Percentiles rank a stretch among this genome's conserved stretches.
phyloP scores from a whole-genome alignment of 2,888 invertebrate species.

The Ceratothoa steindachneri region DNA sequence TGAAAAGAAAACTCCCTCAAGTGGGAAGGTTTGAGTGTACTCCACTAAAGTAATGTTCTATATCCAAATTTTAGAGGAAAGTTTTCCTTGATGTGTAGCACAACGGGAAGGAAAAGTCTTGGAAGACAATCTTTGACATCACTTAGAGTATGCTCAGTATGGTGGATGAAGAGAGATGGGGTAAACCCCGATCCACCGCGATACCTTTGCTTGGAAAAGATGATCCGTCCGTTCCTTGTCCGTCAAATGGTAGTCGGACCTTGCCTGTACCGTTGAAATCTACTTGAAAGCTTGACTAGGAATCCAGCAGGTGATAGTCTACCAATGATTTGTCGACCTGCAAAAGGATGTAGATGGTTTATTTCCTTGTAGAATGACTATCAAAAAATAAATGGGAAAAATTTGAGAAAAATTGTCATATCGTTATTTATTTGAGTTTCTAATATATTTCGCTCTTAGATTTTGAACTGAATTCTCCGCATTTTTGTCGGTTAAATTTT shows the following conservation, averaged over 20 bases:
- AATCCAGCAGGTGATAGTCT: slow-evolving; percentile 19
- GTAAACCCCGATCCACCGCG: slow-evolving; percentile 24
- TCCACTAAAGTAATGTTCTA: too few species aligned
- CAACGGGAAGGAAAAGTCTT: slow-evolving; percentile 24
- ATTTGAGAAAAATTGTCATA: too few species aligned
- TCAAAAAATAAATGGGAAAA: too few species aligned
- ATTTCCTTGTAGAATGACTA: too few species aligned
- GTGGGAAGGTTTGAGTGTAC: too few species aligned
- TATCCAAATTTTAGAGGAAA: too few species aligned
- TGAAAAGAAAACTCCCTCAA: too few species aligned
- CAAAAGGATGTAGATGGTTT: too few species aligned
- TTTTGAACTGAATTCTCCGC: too few species aligned
- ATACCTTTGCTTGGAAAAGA: slow-evolving; percentile 19
- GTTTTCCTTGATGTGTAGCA: slow-evolving; percentile 29
- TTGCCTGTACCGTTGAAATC: slow-evolving; percentile 17
- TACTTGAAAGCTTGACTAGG: slow-evolving; percentile 17
- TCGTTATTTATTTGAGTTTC: too few species aligned
- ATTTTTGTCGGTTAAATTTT: too few species aligned
- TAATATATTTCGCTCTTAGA: too few species aligned
- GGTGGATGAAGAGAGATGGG: slow-evolving; percentile 31
- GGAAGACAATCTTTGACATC: slow-evolving; percentile 37
- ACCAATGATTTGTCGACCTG: slow-evolving; percentile 21
- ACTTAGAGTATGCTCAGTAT: slow-evolving; percentile 25
- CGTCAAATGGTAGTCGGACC: slow-evolving; percentile 22
- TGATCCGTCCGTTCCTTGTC: slow-evolving; percentile 20